A percentile compares a stretch with the other conserved stretches of the same genome.
These are phyloP conservation scores for Seira sanloemensis DNA, from an alignment of 2,888 invertebrate genomes.

Conservation along the genomic window DNA sequence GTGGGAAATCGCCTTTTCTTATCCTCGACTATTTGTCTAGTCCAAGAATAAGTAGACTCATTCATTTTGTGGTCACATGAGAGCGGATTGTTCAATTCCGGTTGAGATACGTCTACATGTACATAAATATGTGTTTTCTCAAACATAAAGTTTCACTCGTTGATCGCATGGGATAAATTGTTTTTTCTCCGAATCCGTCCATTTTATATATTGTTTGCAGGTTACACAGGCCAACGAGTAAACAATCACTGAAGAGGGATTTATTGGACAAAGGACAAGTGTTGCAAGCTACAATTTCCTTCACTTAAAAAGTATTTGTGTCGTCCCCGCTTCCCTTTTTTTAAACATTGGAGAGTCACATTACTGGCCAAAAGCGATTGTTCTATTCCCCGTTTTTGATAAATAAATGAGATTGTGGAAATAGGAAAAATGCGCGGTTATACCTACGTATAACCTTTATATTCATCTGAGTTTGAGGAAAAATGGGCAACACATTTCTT, in stretches of 20 bases:
- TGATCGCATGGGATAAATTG: background rate
- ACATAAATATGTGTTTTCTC: background rate
- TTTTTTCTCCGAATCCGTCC: background rate
- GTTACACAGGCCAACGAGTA: constrained; percentile 44
- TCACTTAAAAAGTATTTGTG: constrained; percentile 44
- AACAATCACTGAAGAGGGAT: constrained; percentile 60
- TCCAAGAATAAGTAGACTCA: background rate
- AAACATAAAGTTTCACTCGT: too few species aligned
- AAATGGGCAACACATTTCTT: background rate
- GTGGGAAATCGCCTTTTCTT: background rate
- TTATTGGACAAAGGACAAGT: constrained; percentile 58
- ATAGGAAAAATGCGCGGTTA: background rate
- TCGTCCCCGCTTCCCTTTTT: constrained; percentile 34
- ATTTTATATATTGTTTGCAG: constrained; percentile 20
- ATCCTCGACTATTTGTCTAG: too few species aligned
- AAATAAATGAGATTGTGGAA: too few species aligned
- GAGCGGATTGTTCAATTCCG: background rate
- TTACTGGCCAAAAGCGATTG: too few species aligned
- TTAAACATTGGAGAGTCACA: too few species aligned
- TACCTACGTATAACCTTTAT: background rate
- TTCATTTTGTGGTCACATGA: background rate
- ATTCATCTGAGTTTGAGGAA: background rate
- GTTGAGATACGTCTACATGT: background rate
- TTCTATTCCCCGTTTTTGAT: background rate
- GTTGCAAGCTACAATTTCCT: constrained; percentile 59